phyloP scores from a whole-genome alignment of 2,888 invertebrate species.

The Cryptocheilus praepositus region DNA sequence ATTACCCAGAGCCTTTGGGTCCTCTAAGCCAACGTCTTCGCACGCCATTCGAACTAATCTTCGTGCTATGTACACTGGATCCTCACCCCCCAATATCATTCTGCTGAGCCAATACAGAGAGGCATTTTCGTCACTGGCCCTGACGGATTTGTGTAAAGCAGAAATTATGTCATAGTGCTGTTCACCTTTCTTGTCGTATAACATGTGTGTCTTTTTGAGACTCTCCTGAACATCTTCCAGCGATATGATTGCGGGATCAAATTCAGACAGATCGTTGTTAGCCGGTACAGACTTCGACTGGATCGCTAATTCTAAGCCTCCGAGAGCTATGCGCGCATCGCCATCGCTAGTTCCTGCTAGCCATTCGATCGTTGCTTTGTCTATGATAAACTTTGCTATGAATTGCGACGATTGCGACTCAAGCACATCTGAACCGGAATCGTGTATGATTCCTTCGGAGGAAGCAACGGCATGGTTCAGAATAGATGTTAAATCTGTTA shows the following conservation, averaged over 20 bases:
- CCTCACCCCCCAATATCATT: conserved; percentile 87
- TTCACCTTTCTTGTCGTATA: conserved; percentile 87
- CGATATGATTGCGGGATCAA: conserved; percentile 76
- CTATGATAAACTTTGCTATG: conserved; percentile 71
- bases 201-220: conserved; percentile 85
- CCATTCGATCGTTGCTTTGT: conserved; percentile 81
- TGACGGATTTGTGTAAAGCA: conserved; percentile 88
- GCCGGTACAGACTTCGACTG: conserved; percentile 76
- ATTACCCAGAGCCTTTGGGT: conserved; percentile 71
- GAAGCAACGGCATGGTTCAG: conserved; percentile 78
- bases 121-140: conserved; percentile 88
- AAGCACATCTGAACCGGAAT: not conserved
- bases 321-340: conserved; percentile 87
- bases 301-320: conserved; percentile 84
- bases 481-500: conserved; percentile 79
- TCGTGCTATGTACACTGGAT: conserved; percentile 86
- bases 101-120: conserved; percentile 89
- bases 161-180: conserved; percentile 90
- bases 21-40: conserved; percentile 85
- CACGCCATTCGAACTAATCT: conserved; percentile 84
- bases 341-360: conserved; percentile 87
- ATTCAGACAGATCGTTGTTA: conserved; percentile 44
- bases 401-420: not conserved
- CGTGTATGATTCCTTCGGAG: conserved; percentile 66
- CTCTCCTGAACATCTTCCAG: conserved; percentile 84